phyloP scores from a whole-genome alignment of 2,113 vertebrate species.

The Pterophyllum scalare region DNA sequence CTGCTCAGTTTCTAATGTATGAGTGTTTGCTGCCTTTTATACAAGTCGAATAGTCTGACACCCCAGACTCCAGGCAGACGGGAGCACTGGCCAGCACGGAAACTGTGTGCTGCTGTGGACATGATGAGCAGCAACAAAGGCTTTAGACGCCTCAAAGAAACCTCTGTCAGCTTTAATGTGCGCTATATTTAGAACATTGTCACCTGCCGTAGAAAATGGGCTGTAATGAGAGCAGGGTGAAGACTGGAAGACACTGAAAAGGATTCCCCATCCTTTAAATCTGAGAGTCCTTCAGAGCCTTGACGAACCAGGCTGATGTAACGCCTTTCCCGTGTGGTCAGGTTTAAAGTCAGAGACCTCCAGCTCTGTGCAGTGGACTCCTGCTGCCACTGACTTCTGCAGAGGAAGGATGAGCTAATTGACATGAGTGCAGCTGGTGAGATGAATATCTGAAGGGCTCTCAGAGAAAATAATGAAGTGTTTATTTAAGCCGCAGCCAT shows the following conservation, averaged over 20 bases:
- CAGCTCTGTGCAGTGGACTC: neutral
- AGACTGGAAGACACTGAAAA: neutral
- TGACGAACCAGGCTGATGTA: neutral
- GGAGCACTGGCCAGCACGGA: neutral
- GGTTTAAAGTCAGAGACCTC: constrained; percentile 7
- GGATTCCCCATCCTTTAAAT: neutral
- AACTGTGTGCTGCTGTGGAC: too few species aligned
- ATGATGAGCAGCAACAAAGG: too few species aligned
- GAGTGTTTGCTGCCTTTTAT: neutral
- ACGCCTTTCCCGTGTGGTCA: neutral
- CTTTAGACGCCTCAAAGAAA: too few species aligned
- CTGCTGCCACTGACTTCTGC: neutral
- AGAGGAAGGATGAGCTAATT: constrained; percentile 32
- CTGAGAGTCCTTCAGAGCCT: neutral
- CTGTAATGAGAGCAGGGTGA: neutral
- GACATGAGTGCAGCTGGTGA: constrained; percentile 48
- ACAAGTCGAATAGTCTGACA: neutral
- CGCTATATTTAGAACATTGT: too few species aligned
- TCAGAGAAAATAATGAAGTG: constrained; percentile 20
- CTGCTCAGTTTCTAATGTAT: neutral
- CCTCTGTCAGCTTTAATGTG: too few species aligned
- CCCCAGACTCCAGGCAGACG: neutral
- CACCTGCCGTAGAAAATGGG: neutral
- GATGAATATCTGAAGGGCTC: constrained; percentile 33
- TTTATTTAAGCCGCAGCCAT: constrained; percentile 35